Conservation (phyloP, 2,113 vertebrate genomes). For the Austrofundulus limnaeus region DNA sequence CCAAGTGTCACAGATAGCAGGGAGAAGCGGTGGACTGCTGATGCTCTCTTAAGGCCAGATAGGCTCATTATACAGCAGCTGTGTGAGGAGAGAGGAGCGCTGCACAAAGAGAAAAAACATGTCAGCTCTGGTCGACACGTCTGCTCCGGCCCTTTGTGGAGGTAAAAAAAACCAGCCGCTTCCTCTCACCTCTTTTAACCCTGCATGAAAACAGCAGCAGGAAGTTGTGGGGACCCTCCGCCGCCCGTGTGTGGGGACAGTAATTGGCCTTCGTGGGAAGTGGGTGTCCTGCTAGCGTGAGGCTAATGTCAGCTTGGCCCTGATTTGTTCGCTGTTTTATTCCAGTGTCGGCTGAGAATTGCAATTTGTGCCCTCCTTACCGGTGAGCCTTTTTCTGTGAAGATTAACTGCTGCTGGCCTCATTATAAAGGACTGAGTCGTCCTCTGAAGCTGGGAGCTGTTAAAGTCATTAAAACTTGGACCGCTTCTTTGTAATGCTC, state of each 20-base stretch:
- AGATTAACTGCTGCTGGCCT: slow-evolving; percentile 42
- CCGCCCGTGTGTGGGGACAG: slow-evolving; percentile 27
- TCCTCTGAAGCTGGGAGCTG: slow-evolving; percentile 35
- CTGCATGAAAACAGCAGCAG: slow-evolving; percentile 32
- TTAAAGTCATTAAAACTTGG: slow-evolving; percentile 41
- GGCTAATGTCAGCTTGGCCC: slow-evolving; percentile 65
- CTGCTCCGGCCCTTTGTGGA: slow-evolving; percentile 51
- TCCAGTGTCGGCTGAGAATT: slow-evolving; percentile 25
- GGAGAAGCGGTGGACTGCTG: slow-evolving; percentile 36
- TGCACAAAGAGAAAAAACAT: slow-evolving; percentile 29
- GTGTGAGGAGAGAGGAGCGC: not conserved
- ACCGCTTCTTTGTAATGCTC: slow-evolving; percentile 16
- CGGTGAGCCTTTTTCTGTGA: slow-evolving; percentile 39
- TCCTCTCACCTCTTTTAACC: slow-evolving; percentile 50
- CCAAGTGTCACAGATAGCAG: slow-evolving; percentile 50
- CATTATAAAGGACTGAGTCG: slow-evolving; percentile 36
- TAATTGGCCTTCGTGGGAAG: slow-evolving; percentile 67
- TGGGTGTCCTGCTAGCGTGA: slow-evolving; percentile 39
- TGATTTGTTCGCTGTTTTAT: slow-evolving; percentile 57
- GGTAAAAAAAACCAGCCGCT: slow-evolving; percentile 36
- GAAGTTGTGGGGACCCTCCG: slow-evolving; percentile 30
- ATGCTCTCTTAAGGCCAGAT: slow-evolving; percentile 43
- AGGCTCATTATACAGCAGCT: slow-evolving; percentile 54
- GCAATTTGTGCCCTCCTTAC: slow-evolving; percentile 31
- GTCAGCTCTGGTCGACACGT: slow-evolving; percentile 47